Conservation (phyloP, 2,888 invertebrate species). For the Drosophila infuscata region DNA sequence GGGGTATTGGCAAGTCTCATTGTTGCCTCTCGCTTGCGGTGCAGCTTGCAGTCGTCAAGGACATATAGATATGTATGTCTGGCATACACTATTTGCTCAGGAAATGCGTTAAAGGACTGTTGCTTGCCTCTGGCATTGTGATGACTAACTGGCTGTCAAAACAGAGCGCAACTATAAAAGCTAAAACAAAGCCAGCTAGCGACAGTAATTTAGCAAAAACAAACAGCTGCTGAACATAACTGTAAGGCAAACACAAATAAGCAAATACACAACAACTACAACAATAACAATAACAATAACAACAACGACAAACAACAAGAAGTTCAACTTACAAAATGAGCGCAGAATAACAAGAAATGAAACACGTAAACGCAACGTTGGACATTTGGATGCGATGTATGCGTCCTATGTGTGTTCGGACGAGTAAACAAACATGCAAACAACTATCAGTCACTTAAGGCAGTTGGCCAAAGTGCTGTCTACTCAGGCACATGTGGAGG, state of each 20-base stretch:
- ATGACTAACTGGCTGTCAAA: slow-evolving; percentile 76
- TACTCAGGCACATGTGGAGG: slow-evolving; percentile 9
- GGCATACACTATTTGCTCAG: slow-evolving; percentile 63
- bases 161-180: slow-evolving; percentile 51
- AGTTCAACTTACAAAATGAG: slow-evolving; percentile 64
- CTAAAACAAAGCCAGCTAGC: slow-evolving; percentile 57
- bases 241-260: slow-evolving; percentile 64
- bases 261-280: slow-evolving; percentile 24
- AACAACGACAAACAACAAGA: slow-evolving; percentile 10
- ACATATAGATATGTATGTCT: slow-evolving; percentile 19
- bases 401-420: slow-evolving; percentile 25
- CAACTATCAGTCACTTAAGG: slow-evolving; percentile 81
- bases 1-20: slow-evolving; percentile 10
- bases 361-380: slow-evolving; percentile 56
- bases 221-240: slow-evolving; percentile 64
- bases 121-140: slow-evolving; percentile 42
- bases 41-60: slow-evolving; percentile 42
- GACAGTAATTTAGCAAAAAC: slow-evolving; percentile 75
- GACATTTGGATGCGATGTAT: background rate
- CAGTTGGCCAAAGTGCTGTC: slow-evolving; percentile 58
- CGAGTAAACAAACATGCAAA: slow-evolving; percentile 73
- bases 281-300: background rate
- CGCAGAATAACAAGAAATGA: slow-evolving; percentile 33
- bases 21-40: slow-evolving; percentile 24
- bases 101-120: slow-evolving; percentile 69